Percentiles rank a stretch among this genome's conserved stretches.
These are phyloP conservation scores for Cosmorhoe ocellata DNA, from an alignment of 2,888 invertebrate species.

Conservation along the genomic window DNA sequence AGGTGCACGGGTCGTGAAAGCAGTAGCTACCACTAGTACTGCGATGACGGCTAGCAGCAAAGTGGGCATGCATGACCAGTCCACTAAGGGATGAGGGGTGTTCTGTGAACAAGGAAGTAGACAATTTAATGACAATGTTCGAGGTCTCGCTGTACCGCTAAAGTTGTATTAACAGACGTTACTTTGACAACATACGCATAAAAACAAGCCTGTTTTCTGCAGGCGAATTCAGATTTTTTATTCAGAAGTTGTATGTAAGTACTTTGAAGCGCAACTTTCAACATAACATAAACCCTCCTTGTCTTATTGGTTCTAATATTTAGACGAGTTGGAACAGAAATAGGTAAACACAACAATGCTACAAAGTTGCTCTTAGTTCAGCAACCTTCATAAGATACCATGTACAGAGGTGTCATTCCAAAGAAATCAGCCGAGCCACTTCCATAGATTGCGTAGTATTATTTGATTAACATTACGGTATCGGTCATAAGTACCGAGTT, in stretches of 20 bases:
- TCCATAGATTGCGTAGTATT: constrained; percentile 17
- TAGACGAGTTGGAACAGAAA: too few relatives aligned
- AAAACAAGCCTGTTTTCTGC: too few relatives aligned
- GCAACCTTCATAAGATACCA: constrained; percentile 6
- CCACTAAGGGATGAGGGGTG: constrained; percentile 63
- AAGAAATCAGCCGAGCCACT: constrained; percentile 18
- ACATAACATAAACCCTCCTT: too few relatives aligned
- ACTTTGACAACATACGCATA: too few relatives aligned
- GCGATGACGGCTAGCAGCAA: constrained; percentile 59
- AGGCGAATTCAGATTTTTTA: too few relatives aligned
- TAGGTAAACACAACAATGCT: too few relatives aligned
- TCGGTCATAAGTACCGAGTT: constrained; percentile 18
- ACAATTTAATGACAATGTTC: background rate
- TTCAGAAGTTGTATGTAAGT: too few relatives aligned
- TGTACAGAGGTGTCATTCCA: constrained; percentile 17
- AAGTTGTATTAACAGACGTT: too few relatives aligned
- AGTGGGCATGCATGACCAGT: constrained; percentile 73
- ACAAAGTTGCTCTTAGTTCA: constrained; percentile 14
- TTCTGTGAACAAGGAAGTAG: constrained; percentile 47
- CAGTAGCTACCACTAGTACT: constrained; percentile 56
- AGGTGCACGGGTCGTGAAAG: constrained; percentile 49
- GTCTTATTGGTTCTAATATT: too few relatives aligned
- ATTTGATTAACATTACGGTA: constrained; percentile 26
- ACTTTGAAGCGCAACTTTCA: too few relatives aligned
- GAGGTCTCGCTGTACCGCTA: too few relatives aligned